phyloP scores from a whole-genome alignment of 2,113 vertebrate genomes.

The Pelusios castaneus region DNA sequence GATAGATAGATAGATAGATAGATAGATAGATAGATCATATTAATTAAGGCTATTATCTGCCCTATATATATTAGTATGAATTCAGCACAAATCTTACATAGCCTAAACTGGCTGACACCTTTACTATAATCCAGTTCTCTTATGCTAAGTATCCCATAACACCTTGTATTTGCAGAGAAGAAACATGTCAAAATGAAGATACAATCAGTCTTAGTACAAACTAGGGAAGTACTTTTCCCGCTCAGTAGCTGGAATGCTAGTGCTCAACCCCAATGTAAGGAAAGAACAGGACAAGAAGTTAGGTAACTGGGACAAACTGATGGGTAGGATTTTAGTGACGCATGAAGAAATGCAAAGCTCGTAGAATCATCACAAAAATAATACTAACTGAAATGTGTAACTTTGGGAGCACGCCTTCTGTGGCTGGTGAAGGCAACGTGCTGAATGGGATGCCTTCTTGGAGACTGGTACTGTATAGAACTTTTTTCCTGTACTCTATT shows the following conservation, averaged over 20 bases:
- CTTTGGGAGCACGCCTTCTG: background rate
- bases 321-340: background rate
- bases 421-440: background rate
- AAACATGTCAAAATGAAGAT: background rate
- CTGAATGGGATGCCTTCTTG: background rate
- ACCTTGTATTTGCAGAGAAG: background rate
- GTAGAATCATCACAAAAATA: background rate
- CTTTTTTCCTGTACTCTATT: background rate
- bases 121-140: background rate
- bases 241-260: background rate
- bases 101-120: background rate
- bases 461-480: background rate
- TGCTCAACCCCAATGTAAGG: background rate
- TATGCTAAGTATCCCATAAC: background rate
- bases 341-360: background rate
- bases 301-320: background rate
- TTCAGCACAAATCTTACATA: background rate
- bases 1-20: too few species aligned
- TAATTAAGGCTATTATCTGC: background rate
- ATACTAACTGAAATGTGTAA: background rate
- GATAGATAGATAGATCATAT: background rate
- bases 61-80: background rate
- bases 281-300: background rate
- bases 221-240: background rate
- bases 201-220: background rate